Evolutionary conservation across 2,797 vertebrate species (phyloP), one percentile per base, ranked within the genome.

Genomic region (Perodicticus potto): DNA sequence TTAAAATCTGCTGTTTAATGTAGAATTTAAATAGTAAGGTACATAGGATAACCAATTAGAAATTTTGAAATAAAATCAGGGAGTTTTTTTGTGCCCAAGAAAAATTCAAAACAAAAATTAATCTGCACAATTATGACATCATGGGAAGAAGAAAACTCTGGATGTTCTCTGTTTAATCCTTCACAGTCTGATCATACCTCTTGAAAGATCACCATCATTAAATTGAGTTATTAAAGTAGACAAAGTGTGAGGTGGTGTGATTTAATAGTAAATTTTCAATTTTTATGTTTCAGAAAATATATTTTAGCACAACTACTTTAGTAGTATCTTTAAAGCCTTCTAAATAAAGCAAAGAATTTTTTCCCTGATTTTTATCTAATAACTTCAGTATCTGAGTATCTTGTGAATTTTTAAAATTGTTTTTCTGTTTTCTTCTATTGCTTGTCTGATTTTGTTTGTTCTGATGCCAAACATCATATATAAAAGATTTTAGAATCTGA

Each of bases 11-110:
- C 25, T 83, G 13, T 74, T 95, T 63, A 32, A 37, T 37, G 13
- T 69, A 92, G 27, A 92, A 83, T 82, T 74, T 85, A 91, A 90
- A 37, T 59, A 73, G 17, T 37, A 78, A 85, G 37, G 73, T 90
- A 43, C 12, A 78, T 4, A 76, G 61, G 45, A 49, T 10, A 91
- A 53, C 57, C 69, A 9, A 87, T 74, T 74, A 73, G 65, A 59
- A 72, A 53, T 92, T 94, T 94, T 86, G 40, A 70, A 88, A 85
- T 95, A 73, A 92, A 96, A 67, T 80, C 17, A 67, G 9, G 85
- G 70, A 74, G 14, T 89, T 73, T 73, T 85, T 81, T 45, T 85
- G 8, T 94, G 8, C 49, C 32, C 12, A 95, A 92, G 70, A 87
- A 57, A 96, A 93, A 67, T 63, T 27, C 27, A 63, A 82, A 82